Percentiles rank a stretch among this genome's conserved stretches.
Evolutionary conservation across 2,113 vertebrate species (phyloP).

Genomic region (Psilopogon haemacephalus): DNA sequence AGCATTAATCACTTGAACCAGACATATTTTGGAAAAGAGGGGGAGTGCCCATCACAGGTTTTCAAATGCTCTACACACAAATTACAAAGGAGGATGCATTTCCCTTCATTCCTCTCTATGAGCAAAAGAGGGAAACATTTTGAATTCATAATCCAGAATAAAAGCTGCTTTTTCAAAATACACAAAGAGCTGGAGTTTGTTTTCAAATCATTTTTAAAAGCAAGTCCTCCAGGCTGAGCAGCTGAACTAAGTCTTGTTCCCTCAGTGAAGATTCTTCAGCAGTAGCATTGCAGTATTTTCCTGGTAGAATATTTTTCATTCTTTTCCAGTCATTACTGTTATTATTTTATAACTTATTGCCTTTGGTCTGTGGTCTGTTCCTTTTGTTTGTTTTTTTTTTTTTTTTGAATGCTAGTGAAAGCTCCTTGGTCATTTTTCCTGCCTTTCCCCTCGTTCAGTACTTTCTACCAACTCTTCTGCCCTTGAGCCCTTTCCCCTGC

Average conservation of each 20-base stretch:
- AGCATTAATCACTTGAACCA: constrained; percentile 33
- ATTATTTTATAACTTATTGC: not conserved
- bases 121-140: not conserved
- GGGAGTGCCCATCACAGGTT: not conserved
- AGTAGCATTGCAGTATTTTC: not conserved
- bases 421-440: not conserved
- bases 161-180: not conserved
- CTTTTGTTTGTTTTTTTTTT: not conserved
- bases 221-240: not conserved
- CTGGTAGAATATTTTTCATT: constrained; percentile 9
- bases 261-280: not conserved
- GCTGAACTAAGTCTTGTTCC: not conserved
- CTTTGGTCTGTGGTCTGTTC: not conserved
- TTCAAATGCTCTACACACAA: not conserved
- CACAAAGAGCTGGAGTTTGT: not conserved
- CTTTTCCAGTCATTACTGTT: constrained; percentile 5
- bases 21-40: not conserved
- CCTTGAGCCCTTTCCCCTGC: not conserved
- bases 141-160: not conserved
- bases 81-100: not conserved
- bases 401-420: not conserved
- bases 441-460: not conserved
- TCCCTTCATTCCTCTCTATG: not conserved
- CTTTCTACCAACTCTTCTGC: constrained; percentile 3
- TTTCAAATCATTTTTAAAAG: not conserved